Percentiles rank a stretch among this genome's conserved stretches.
phyloP scores from a whole-genome alignment of 37 sponge, comb jelly and placozoan species.

The Aplysina aerophoba region DNA sequence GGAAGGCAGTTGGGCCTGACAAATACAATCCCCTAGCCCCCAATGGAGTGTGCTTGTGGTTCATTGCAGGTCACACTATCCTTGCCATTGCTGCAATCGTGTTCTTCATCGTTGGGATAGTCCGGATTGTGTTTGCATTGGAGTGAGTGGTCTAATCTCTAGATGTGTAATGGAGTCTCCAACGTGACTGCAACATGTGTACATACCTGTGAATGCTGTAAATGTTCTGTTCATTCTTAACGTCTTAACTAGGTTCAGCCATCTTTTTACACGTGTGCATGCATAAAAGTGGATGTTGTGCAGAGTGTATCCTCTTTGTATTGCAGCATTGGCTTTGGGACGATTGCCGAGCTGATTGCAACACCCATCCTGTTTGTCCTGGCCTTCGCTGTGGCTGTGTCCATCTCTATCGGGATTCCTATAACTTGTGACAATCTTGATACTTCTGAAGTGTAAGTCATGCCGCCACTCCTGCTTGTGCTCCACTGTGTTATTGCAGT shows the following conservation, averaged over 20 bases:
- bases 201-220: too few relatives aligned
- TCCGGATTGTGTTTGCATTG: conserved; percentile 40
- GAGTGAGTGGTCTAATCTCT: conserved; percentile 69
- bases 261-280: too few relatives aligned
- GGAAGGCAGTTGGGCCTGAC: not conserved
- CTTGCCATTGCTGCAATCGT: conserved; percentile 23
- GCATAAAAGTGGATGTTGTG: too few relatives aligned
- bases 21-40: not conserved
- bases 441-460: too few relatives aligned
- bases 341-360: conserved; percentile 42
- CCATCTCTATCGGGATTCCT: conserved; percentile 54
- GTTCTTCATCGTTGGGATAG: conserved; percentile 38
- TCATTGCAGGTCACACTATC: conserved; percentile 18
- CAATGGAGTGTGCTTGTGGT: conserved; percentile 36
- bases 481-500: too few relatives aligned
- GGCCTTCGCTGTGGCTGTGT: conserved; percentile 43
- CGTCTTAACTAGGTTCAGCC: too few relatives aligned
- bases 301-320: not conserved
- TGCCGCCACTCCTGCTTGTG: too few relatives aligned
- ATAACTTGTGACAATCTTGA: conserved; percentile 39
- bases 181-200: too few relatives aligned
- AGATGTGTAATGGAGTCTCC: too few relatives aligned
- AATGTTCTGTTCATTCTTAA: too few relatives aligned
- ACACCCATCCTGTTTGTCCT: conserved; percentile 13
- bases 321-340: conserved; percentile 49